Evolutionary conservation across 2,888 invertebrate species (phyloP).

Genomic region (Calameuta idolon): DNA sequence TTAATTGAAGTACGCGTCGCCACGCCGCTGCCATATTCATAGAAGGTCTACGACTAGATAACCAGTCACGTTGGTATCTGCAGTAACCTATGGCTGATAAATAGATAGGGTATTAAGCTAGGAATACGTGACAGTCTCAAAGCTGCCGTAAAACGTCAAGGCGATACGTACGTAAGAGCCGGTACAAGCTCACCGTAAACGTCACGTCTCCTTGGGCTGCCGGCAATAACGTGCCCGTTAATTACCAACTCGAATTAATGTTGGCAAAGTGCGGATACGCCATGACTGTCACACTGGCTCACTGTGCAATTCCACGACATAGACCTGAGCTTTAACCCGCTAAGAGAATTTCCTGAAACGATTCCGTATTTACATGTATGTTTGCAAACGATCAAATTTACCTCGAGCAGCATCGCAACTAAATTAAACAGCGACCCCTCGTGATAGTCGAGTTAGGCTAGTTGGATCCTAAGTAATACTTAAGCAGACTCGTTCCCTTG

Average conservation of each 20-base stretch:
- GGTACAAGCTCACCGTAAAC: conserved; percentile 23
- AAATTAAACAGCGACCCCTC: neutral
- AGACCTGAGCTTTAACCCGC: neutral
- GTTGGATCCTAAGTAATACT: neutral
- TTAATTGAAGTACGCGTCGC: conserved; percentile 61
- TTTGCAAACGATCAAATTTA: conserved; percentile 1
- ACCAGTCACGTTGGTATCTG: neutral
- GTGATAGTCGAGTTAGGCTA: neutral
- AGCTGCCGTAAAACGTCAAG: neutral
- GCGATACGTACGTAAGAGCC: neutral
- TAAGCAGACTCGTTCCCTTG: neutral
- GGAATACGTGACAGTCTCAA: neutral
- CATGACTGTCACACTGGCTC: neutral
- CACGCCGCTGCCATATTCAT: conserved; percentile 50
- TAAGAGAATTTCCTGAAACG: neutral
- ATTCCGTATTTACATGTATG: conserved; percentile 4
- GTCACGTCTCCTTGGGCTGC: conserved; percentile 46
- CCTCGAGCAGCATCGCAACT: neutral
- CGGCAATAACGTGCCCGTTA: conserved; percentile 58
- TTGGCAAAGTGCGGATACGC: conserved; percentile 19
- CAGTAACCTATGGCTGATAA: too few relatives aligned
- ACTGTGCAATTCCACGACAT: neutral
- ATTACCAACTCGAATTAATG: conserved; percentile 56
- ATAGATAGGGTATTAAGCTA: neutral
- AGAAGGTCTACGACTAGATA: conserved; percentile 20